A percentile compares a stretch with the other conserved stretches of the same genome.
Conservation (phyloP, 2,888 invertebrate species). For the Caenorhabditis zanzibari region DNA sequence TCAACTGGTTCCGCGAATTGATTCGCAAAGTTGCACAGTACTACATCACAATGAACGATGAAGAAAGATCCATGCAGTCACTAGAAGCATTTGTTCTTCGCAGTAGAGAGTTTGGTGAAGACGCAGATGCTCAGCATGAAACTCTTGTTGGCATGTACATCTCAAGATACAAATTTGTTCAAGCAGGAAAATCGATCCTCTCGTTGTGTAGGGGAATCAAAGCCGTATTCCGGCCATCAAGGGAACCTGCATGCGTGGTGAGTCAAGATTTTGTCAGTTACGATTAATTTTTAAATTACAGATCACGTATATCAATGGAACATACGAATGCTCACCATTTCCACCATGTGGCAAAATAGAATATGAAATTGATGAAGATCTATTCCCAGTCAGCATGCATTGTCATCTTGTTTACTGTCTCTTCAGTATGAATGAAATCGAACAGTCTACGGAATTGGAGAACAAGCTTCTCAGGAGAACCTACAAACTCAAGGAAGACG, state of each 20-base stretch:
- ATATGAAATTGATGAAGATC: conserved; percentile 49
- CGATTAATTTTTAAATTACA: conserved; percentile 32
- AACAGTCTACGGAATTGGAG: conserved; percentile 58
- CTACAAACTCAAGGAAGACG: conserved; percentile 57
- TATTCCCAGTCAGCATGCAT: conserved; percentile 61
- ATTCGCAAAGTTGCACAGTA: conserved; percentile 80
- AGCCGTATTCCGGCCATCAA: conserved; percentile 22
- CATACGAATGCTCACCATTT: conserved; percentile 74
- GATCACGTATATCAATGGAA: conserved; percentile 73
- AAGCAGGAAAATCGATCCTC: conserved; percentile 78
- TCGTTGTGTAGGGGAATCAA: conserved; percentile 72
- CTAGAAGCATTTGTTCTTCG: conserved; percentile 79
- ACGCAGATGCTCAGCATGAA: conserved; percentile 70
- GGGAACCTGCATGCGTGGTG: conserved; percentile 45
- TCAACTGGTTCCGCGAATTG: conserved; percentile 77
- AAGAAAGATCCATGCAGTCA: conserved; percentile 78
- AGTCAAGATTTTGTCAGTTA: not conserved
- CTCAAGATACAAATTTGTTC: conserved; percentile 69
- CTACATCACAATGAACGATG: conserved; percentile 79
- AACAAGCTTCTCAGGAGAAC: conserved; percentile 68
- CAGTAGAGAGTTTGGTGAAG: conserved; percentile 75
- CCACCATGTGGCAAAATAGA: conserved; percentile 69
- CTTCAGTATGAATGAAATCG: conserved; percentile 31
- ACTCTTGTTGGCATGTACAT: conserved; percentile 74
- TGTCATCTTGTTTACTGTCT: conserved; percentile 59